phyloP scores from a whole-genome alignment of 2,888 invertebrate genomes.

The Clitarchus hookeri region DNA sequence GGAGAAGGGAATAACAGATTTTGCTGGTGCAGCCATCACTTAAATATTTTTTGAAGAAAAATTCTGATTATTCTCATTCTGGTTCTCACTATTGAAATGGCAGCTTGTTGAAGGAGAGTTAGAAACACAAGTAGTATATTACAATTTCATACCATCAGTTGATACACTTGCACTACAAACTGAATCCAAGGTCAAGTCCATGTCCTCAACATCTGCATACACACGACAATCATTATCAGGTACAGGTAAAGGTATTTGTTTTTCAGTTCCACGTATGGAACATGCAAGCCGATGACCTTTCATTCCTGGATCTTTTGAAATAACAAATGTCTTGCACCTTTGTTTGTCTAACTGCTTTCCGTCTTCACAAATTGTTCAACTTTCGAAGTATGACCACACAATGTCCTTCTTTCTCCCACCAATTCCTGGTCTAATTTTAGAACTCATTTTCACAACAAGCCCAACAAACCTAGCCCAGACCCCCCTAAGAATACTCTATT shows the following conservation, averaged over 20 bases:
- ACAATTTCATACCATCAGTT: neutral
- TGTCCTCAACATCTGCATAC: conserved; percentile 3
- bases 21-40: neutral
- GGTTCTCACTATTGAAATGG: too few species aligned
- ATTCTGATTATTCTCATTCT: too few species aligned
- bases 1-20: neutral
- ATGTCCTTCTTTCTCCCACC: too few species aligned
- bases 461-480: too few species aligned
- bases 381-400: too few species aligned
- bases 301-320: neutral
- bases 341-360: too few species aligned
- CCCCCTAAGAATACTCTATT: too few species aligned
- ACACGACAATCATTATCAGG: neutral
- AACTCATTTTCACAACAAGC: too few species aligned
- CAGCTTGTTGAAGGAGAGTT: neutral
- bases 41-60: too few species aligned
- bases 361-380: too few species aligned
- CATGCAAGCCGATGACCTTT: neutral
- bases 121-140: neutral
- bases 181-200: neutral
- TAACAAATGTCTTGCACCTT: too few species aligned
- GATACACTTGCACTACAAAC: neutral
- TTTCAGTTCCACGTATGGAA: neutral
- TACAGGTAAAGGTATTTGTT: neutral
- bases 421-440: too few species aligned